phyloP scores from a whole-genome alignment of 2,888 invertebrate species.

The Congeria kusceri region DNA sequence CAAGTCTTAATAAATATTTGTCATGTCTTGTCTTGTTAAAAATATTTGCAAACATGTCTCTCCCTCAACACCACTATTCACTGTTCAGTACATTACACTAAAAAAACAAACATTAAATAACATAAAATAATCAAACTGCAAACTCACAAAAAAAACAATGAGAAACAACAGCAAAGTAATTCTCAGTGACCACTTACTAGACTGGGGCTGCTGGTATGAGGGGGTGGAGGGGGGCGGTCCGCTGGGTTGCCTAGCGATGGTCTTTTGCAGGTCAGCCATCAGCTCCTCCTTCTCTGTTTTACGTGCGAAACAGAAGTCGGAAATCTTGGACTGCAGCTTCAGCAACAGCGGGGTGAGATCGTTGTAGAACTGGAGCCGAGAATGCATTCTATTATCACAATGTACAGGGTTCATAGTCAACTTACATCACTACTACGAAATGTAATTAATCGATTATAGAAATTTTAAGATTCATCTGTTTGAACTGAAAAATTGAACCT shows the following conservation, averaged over 20 bases:
- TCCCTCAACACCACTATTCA: too few relatives aligned
- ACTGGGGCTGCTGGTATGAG: slow-evolving; percentile 78
- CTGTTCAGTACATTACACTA: too few relatives aligned
- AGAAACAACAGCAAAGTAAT: slow-evolving; percentile 2
- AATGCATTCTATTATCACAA: background rate
- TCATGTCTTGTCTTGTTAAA: too few relatives aligned
- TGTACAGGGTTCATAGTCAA: too few relatives aligned
- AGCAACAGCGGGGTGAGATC: slow-evolving; percentile 92
- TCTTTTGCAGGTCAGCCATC: slow-evolving; percentile 95
- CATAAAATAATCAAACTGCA: too few relatives aligned
- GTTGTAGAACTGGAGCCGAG: slow-evolving; percentile 87
- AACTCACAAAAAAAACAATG: background rate
- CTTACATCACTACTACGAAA: too few relatives aligned
- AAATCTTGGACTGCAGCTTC: slow-evolving; percentile 98
- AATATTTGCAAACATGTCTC: too few relatives aligned
- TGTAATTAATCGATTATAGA: too few relatives aligned
- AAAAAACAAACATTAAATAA: too few relatives aligned
- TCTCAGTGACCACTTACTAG: slow-evolving; percentile 48
- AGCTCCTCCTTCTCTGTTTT: slow-evolving; percentile 99
- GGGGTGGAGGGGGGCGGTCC: slow-evolving; percentile 82
- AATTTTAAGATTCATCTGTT: too few relatives aligned
- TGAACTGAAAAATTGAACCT: too few relatives aligned
- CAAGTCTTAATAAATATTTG: too few relatives aligned
- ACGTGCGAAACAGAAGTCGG: slow-evolving; percentile 99
- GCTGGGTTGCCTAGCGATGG: slow-evolving; percentile 87